phyloP scores from a whole-genome alignment of 2,797 vertebrate species.

The Florisuga fusca region DNA sequence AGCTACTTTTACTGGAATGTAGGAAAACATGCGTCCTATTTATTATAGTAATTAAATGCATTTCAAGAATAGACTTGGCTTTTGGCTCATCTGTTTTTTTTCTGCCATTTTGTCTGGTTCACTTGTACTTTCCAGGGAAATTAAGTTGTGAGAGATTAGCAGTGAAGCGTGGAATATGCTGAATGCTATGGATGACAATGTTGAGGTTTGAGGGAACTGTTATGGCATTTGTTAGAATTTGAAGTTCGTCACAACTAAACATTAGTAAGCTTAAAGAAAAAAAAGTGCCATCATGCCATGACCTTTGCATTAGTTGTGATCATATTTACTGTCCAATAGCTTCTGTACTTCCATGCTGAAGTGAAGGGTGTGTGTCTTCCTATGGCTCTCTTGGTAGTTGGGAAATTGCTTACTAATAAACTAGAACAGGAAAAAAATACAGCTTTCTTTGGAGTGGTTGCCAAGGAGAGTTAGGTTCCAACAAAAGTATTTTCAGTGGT shows the following conservation, averaged over 20 bases:
- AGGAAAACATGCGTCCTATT: not conserved
- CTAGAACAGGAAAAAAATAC: not conserved
- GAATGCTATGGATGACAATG: not conserved
- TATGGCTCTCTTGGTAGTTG: not conserved
- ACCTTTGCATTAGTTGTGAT: not conserved
- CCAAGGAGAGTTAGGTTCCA: not conserved
- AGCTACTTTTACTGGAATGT: not conserved
- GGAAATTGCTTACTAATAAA: not conserved
- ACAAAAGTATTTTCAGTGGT: not conserved
- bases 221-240: not conserved
- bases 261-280: not conserved
- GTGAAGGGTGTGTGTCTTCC: not conserved
- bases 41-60: not conserved
- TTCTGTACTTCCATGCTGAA: not conserved
- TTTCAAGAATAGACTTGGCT: not conserved
- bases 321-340: not conserved
- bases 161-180: not conserved
- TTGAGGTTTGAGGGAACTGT: not conserved
- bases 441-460: not conserved
- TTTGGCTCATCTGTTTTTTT: not conserved
- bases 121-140: not conserved
- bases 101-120: not conserved
- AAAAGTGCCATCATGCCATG: too few relatives aligned
- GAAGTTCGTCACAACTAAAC: not conserved
- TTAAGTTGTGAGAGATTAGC: not conserved